phyloP scores from a whole-genome alignment of 2,113 vertebrate species.

The Sminthopsis crassicaudata region DNA sequence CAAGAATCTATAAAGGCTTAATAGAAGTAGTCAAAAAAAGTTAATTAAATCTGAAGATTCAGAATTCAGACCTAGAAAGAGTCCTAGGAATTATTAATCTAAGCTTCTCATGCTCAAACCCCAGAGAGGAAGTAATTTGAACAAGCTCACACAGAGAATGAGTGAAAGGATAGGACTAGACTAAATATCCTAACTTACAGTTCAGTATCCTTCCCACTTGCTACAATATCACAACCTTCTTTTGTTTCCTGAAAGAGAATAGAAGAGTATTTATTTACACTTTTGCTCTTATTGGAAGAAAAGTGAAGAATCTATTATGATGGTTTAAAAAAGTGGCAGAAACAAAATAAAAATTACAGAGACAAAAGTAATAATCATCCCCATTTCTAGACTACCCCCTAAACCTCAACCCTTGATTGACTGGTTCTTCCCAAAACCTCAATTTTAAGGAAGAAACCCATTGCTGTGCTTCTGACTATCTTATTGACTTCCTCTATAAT shows the following conservation, averaged over 20 bases:
- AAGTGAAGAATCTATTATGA: conserved; percentile 7
- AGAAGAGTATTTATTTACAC: background rate
- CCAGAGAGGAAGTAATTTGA: background rate
- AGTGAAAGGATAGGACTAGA: background rate
- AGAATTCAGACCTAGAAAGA: background rate
- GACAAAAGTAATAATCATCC: background rate
- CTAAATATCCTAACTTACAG: background rate
- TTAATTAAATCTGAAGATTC: background rate
- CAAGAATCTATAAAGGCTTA: background rate
- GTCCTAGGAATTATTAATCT: background rate
- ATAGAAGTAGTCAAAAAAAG: background rate
- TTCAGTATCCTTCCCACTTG: background rate
- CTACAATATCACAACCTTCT: background rate
- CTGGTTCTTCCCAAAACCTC: background rate
- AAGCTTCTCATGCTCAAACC: background rate
- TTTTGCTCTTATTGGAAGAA: background rate
- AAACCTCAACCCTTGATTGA: too few species aligned
- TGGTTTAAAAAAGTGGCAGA: background rate
- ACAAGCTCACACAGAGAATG: background rate
- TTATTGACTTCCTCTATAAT: background rate
- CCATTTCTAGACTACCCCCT: background rate
- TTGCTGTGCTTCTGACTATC: background rate
- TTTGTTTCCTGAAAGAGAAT: background rate
- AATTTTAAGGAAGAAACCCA: background rate
- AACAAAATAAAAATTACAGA: background rate